These are phyloP conservation scores for Grammomys dolichurus DNA, from an alignment of 2,113 vertebrate genomes.

Conservation along the genomic window DNA sequence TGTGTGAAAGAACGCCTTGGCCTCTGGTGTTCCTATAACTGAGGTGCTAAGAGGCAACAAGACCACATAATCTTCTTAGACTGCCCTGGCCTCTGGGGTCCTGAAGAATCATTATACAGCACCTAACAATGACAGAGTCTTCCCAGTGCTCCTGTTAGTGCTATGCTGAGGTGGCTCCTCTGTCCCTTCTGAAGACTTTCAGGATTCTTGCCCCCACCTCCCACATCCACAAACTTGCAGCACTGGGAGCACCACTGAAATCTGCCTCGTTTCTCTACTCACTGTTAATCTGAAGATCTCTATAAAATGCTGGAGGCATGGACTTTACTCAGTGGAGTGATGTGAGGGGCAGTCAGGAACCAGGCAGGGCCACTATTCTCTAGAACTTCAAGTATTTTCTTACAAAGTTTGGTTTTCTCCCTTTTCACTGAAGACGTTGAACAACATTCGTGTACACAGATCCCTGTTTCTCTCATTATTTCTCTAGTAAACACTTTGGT, in stretches of 20 bases:
- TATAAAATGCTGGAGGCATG: background rate
- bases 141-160: background rate
- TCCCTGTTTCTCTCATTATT: slow-evolving; percentile 44
- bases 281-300: background rate
- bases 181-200: background rate
- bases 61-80: background rate
- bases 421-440: slow-evolving; percentile 40
- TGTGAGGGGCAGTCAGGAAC: background rate
- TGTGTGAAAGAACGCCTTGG: background rate
- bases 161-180: background rate
- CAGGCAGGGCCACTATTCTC: background rate
- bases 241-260: background rate
- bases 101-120: background rate
- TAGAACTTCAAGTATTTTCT: background rate
- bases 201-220: background rate
- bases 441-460: background rate
- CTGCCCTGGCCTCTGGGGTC: too few species aligned
- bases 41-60: background rate
- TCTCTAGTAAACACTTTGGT: slow-evolving; percentile 26
- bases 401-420: background rate
- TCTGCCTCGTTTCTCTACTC: background rate
- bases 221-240: background rate
- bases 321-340: background rate
- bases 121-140: background rate
- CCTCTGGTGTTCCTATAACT: background rate